A percentile compares a stretch with the other conserved stretches of the same genome.
These are phyloP conservation scores for Rhynchotus rufescens DNA, from an alignment of 2,797 vertebrate genomes.

Conservation along the genomic window DNA sequence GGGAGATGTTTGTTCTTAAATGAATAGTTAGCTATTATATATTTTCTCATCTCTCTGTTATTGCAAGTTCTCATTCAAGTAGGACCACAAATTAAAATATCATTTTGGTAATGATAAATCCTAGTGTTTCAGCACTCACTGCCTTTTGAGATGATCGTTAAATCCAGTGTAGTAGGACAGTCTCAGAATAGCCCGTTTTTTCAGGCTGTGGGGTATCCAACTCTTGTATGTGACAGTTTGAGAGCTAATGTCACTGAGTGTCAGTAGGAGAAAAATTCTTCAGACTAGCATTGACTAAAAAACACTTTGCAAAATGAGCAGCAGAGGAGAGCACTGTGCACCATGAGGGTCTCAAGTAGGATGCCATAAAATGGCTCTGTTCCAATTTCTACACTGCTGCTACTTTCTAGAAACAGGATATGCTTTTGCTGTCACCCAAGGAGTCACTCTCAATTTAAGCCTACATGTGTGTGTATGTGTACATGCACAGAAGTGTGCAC, in stretches of 20 bases:
- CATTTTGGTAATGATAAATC: neutral
- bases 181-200: neutral
- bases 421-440: neutral
- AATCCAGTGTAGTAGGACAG: neutral
- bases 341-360: neutral
- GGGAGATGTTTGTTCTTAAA: neutral
- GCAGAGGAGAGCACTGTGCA: neutral
- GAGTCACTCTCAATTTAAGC: neutral
- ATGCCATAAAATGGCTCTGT: neutral
- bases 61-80: neutral
- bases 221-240: neutral
- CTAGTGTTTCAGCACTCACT: neutral
- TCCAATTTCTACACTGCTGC: neutral
- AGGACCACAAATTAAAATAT: neutral
- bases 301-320: neutral
- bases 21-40: too few species aligned
- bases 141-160: neutral
- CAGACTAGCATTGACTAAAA: neutral
- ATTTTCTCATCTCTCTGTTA: neutral
- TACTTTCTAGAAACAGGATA: neutral
- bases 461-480: neutral
- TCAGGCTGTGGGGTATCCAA: neutral
- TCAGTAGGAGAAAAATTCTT: neutral
- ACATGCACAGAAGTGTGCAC: too few species aligned
- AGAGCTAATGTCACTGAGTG: neutral